Base-by-base conservation (phyloP, 2,113 vertebrate genomes). In the Gopherus evgoodei region DNA sequence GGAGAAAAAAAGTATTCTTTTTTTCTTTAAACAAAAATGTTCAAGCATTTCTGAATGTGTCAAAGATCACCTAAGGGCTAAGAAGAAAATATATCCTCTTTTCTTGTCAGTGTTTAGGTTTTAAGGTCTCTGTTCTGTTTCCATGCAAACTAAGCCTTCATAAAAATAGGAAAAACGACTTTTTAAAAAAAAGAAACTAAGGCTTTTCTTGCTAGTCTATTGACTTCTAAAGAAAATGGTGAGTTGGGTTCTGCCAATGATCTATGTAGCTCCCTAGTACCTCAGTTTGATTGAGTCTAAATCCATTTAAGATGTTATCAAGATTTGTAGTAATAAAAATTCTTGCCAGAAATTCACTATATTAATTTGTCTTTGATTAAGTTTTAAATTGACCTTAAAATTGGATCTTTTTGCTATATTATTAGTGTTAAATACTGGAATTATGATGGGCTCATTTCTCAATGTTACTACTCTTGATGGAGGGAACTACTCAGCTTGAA, bases 301-400 rank as follows among this genome's bases (percentile, higher is more conserved):
- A 84, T 88, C 75, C 95, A 95, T 93, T 97, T 93, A 87, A 93
- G 95, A 93, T 93, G 83, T 75, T 93, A 93, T 94, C 93, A 94
- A 94, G 84, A 91, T 93, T 84, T 97, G 90, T 95, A 97, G 93
- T 96, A 95, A 94, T 96, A 97, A 96, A 62, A 88, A 59, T 90
- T 89, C 84, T 94, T 96, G 90, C 89, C 93, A 97, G 91, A 96
- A 95, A 95, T 93, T 24, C 53, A 92, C 65, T 90, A 85, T 96
- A 95, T 82, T 96, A 27, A 93, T 97, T 97, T 97, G 44, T 93
- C 90, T 93, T 95, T 97, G 89, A 97, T 97, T 97, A 97, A 95
- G 86, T 81, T 96, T 97, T 91, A 97, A 96, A 97, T 93, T 92
- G 94, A 96, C 83, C 95, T 96, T 94, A 96, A 97, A 97, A 96